Evolutionary conservation across 1,140 invertebrate genomes (phyloP).

Genomic region (Anagrus nilaparvatae): DNA sequence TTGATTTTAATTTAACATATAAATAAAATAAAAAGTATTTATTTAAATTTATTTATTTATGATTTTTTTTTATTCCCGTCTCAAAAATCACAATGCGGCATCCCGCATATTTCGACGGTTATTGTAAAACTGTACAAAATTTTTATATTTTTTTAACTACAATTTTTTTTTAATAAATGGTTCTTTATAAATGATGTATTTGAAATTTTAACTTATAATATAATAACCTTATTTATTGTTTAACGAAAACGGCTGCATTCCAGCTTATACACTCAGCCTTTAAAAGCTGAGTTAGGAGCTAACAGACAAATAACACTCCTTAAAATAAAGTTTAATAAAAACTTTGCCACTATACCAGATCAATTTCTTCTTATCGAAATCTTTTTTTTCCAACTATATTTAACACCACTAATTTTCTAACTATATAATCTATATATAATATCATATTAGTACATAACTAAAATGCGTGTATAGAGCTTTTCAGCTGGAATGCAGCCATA

Average conservation of each 20-base stretch:
- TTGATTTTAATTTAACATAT: too few relatives aligned
- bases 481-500: constrained; percentile 43
- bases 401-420: constrained; percentile 40
- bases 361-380: constrained; percentile 8
- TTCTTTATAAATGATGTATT: constrained; percentile 42
- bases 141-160: constrained; percentile 34
- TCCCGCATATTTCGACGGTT: constrained; percentile 23
- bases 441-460: constrained; percentile 44
- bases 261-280: constrained; percentile 39
- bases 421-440: constrained; percentile 46
- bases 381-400: constrained; percentile 26
- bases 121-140: constrained; percentile 42
- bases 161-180: constrained; percentile 36
- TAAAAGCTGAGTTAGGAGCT: constrained; percentile 43
- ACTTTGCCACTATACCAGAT: constrained; percentile 21
- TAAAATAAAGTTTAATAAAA: constrained; percentile 33
- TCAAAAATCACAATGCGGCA: constrained; percentile 34
- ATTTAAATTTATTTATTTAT: not conserved
- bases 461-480: constrained; percentile 41
- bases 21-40: too few relatives aligned
- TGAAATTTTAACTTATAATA: constrained; percentile 44
- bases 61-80: constrained; percentile 22
- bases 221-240: constrained; percentile 41
- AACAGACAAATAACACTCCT: constrained; percentile 45
- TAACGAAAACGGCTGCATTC: constrained; percentile 43